Conservation (phyloP, 2,888 invertebrate genomes). For the Xanthia icteritia region DNA sequence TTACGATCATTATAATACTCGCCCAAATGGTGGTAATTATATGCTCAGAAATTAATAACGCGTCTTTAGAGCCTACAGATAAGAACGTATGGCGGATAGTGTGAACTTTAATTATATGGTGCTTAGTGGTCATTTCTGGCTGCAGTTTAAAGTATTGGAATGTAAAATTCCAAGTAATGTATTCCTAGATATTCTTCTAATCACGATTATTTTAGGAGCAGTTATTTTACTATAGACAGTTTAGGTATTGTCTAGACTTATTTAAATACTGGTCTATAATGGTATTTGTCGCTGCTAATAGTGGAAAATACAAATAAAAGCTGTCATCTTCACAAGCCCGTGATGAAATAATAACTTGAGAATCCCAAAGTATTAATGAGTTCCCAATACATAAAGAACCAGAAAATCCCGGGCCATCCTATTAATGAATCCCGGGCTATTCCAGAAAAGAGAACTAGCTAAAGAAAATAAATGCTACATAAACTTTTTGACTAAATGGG, state of each 20-base stretch:
- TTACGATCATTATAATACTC: constrained; percentile 56
- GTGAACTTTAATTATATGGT: constrained; percentile 34
- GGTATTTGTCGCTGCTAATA: neutral
- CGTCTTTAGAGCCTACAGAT: constrained; percentile 33
- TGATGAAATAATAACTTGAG: neutral
- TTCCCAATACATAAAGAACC: neutral
- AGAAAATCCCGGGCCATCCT: neutral
- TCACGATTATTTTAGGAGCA: neutral
- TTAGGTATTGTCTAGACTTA: neutral
- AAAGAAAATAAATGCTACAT: neutral
- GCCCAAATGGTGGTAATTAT: constrained; percentile 55
- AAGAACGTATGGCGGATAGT: constrained; percentile 24
- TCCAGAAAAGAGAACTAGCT: neutral
- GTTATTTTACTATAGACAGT: neutral
- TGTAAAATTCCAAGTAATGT: neutral
- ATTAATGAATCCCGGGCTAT: neutral
- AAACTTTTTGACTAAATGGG: neutral
- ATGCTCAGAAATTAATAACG: constrained; percentile 48
- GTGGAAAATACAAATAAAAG: neutral
- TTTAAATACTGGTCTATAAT: neutral
- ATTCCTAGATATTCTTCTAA: neutral
- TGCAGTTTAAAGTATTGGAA: neutral
- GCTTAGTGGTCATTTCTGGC: constrained; percentile 3
- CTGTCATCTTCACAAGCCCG: neutral
- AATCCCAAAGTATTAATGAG: neutral